Evolutionary conservation across 2,113 vertebrate species (phyloP), one percentile per base, ranked within the genome.

Genomic region (cat (Felis catus)): DNA sequence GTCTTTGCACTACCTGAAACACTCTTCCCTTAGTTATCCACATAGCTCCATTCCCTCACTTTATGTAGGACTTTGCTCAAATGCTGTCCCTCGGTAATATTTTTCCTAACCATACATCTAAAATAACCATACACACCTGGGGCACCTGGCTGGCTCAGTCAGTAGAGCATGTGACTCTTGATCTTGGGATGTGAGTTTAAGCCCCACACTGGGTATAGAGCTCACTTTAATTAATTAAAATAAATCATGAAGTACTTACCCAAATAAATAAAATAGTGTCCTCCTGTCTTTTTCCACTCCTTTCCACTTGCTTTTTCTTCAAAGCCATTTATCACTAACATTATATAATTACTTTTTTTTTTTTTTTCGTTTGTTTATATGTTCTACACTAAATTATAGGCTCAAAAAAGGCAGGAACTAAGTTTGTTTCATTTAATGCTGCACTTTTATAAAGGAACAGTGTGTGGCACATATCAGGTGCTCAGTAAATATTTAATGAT

Each of bases 401-500:
- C 48, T 96, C 86, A 86, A 93, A 96, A 85, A 71, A 51, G 11
- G 55, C 16, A 96, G 7, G 11, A 55, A 93, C 29, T 94, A 86
- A 11, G 36, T 82, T 48, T 87, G 58, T 48, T 95, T 58, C 53
- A 29, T 80, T 94, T 45, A 97, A 74, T 29, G 78, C 11, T 81
- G 41, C 55, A 39, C 19, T 63, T 63, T 74, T 58, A 78, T 68
- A 31, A 65, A 66, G 39, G 14, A 88, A 94, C 10, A 91, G 16
- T 93, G 21, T 31, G 23, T 36, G 45, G 76, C 78, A 94, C 18
- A 91, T 48, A 73, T 33, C 89, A 97, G 23, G 21, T 76, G 63
- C 41, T 92, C 36, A 87, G 53, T 83, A 97, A 97, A 74, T 84
- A 98, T n/a, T 84, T 76, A 82, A 53, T 90, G 55, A 94, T 11